These are phyloP conservation scores for Atopsyche davidsoni DNA, from an alignment of 1,140 invertebrate species.

Conservation along the genomic window DNA sequence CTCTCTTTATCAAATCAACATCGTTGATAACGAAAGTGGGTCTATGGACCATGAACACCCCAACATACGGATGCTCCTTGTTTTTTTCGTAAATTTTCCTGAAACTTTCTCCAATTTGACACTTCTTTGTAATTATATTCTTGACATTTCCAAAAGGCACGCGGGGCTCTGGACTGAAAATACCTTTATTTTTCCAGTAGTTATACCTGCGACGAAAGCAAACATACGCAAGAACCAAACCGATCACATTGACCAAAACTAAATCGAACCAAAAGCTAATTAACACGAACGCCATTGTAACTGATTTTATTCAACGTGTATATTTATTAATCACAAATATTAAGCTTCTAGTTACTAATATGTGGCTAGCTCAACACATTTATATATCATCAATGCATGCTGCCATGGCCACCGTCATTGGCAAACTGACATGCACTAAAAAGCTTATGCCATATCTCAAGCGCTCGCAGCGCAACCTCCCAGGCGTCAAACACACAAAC, in stretches of 20 bases:
- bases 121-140: conserved; percentile 36
- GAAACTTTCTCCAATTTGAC: conserved; percentile 36
- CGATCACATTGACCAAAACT: too few relatives aligned
- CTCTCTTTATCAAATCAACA: conserved; percentile 35
- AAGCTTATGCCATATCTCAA: too few relatives aligned
- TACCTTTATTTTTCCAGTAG: not conserved
- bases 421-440: too few relatives aligned
- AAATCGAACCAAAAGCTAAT: too few relatives aligned
- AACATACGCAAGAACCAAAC: conserved; percentile 1
- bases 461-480: too few relatives aligned
- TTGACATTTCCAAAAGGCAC: conserved; percentile 44
- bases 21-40: conserved; percentile 42
- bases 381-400: too few relatives aligned
- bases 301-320: conserved; percentile 28
- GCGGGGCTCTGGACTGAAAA: conserved; percentile 1
- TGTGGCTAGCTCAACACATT: conserved; percentile 37
- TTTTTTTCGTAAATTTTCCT: conserved; percentile 37
- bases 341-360: conserved; percentile 17
- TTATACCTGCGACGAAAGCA: conserved; percentile 9
- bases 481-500: too few relatives aligned
- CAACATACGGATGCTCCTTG: conserved; percentile 40
- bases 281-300: too few relatives aligned
- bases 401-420: too few relatives aligned
- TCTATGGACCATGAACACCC: conserved; percentile 39
- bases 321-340: conserved; percentile 18